Conservation (phyloP, 2,888 invertebrate genomes). For the Tineola bisselliella region DNA sequence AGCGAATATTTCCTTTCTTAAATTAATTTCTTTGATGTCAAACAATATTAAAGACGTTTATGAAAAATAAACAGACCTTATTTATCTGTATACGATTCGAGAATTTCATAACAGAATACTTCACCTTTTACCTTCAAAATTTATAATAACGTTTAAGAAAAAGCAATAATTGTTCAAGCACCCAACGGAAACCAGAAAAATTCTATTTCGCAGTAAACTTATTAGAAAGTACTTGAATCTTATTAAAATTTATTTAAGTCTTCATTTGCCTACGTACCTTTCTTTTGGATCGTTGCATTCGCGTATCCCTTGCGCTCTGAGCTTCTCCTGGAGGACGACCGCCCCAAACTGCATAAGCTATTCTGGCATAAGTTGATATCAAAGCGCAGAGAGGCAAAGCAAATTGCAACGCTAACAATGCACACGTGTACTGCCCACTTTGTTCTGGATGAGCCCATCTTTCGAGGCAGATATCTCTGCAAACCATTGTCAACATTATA, state of each 20-base stretch:
- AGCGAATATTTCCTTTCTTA: not conserved
- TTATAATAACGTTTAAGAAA: not conserved
- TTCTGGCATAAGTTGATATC: conserved; percentile 85
- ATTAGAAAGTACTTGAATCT: not conserved
- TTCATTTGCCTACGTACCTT: conserved; percentile 72
- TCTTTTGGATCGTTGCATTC: conserved; percentile 85
- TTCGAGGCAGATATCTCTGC: conserved; percentile 77
- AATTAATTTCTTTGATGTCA: not conserved
- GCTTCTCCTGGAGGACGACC: conserved; percentile 88
- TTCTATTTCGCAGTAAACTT: no score
- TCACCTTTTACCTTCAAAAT: not conserved
- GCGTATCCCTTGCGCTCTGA: conserved; percentile 80
- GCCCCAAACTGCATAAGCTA: conserved; percentile 88
- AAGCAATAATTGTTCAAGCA: not conserved
- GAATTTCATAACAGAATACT: not conserved
- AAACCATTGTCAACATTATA: conserved; percentile 22
- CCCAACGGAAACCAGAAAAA: not conserved
- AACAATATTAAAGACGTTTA: not conserved
- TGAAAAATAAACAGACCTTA: not conserved
- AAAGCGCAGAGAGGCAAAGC: conserved; percentile 82
- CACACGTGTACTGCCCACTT: conserved; percentile 78
- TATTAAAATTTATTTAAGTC: not conserved
- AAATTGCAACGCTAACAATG: conserved; percentile 84
- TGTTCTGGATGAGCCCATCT: conserved; percentile 73
- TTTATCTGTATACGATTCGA: not conserved